Evolutionary conservation across 2,888 invertebrate genomes (phyloP), one percentile per base, ranked within the genome.

Genomic region (Ctenicera cuprea): DNA sequence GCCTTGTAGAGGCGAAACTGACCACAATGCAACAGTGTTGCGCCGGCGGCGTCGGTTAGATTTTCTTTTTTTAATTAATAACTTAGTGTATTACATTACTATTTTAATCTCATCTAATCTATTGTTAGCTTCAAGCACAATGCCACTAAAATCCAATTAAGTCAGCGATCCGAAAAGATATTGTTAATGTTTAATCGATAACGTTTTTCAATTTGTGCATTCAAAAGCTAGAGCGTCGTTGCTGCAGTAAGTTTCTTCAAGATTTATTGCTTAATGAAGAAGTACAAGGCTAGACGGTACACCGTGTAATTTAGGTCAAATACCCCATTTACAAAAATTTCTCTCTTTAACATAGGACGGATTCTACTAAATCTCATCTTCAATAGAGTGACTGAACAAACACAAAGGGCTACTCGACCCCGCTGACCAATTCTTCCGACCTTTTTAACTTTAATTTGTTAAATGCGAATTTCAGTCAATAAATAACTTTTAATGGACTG

Each of bases 361-460:
- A 73, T 63, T 54, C 64, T 48, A 69, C 69, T 73, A 73, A 73
- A 73, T 73, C 73, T 73, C 54, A 26, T 69, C 64, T 69, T 73
- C 69, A 69, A 70, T 66, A 67, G 65, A 72, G 33, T 50, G 68
- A 71, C 74, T 70, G 76, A 73, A 66, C 76, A 76, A 74, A 76
- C 76, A 77, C 73, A 77, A 77, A 74, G 77, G 69, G 64, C 69
- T 66, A 68, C 72, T 73, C 76, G 61, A 74, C 75, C 71, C 65
- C 71, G 73, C 71, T 74, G 77, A 76, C 76, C 77, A 77, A 77
- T 76, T 76, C 76, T 77, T 77, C 76, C 77, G 77, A 77, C 77
- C 76, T 77, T 77, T 77, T 77, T 76, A 76, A 77, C 77, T 77
- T 73, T 73, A 73, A 73, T 73, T 73, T 76, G 77, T 76, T 76